These are phyloP conservation scores for Hippopotamyrus pictus DNA, from an alignment of 2,797 vertebrate genomes.

Conservation along the genomic window DNA sequence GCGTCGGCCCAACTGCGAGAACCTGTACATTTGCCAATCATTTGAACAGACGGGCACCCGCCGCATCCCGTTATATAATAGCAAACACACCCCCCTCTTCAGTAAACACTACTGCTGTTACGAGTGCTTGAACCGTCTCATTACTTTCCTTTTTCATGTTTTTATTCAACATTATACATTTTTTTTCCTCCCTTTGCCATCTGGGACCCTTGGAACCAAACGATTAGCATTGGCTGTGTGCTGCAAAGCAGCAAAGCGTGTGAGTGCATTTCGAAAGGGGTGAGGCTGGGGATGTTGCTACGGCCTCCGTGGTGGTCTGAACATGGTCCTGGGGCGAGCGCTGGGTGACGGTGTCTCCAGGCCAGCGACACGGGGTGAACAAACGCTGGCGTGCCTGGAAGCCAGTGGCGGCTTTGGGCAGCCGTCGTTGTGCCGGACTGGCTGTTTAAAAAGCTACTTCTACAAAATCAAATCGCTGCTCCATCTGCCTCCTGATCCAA, in stretches of 20 bases:
- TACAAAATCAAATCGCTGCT: background rate
- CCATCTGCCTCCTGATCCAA: background rate
- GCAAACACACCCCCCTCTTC: background rate
- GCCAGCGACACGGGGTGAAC: background rate
- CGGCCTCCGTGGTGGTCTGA: background rate
- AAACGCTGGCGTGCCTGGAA: background rate
- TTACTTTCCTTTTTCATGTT: background rate
- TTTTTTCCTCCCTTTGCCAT: background rate
- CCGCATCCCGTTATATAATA: background rate
- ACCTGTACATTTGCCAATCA: background rate
- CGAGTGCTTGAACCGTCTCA: background rate
- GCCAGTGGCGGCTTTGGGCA: background rate
- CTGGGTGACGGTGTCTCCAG: background rate
- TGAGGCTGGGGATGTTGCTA: background rate
- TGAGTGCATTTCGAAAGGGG: background rate
- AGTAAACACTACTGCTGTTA: background rate
- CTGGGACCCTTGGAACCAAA: background rate
- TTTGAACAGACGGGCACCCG: background rate
- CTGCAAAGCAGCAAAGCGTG: background rate
- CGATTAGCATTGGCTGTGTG: background rate
- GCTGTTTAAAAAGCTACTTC: background rate
- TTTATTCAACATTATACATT: background rate
- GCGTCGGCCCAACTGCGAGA: background rate
- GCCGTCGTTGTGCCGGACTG: background rate
- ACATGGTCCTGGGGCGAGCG: background rate